phyloP scores from a whole-genome alignment of 2,113 vertebrate genomes.

The Dipodomys stephensi region DNA sequence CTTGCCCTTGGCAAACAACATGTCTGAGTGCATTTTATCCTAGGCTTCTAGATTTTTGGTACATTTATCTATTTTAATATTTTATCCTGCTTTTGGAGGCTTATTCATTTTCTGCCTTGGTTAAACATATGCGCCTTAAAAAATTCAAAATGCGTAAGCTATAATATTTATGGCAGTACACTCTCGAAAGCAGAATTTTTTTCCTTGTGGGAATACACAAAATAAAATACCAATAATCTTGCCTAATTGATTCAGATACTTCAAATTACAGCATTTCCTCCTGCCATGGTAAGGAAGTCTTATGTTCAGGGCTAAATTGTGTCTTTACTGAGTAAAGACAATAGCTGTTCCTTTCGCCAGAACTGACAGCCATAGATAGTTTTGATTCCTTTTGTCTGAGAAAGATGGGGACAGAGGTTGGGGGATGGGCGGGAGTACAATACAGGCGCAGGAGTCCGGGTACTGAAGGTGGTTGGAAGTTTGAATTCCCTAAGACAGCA shows the following conservation, averaged over 20 bases:
- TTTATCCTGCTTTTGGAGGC: constrained; percentile 47
- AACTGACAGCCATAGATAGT: background rate
- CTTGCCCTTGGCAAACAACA: background rate
- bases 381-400: background rate
- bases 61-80: constrained; percentile 29
- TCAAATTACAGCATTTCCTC: constrained; percentile 27
- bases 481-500: background rate
- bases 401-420: background rate
- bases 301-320: background rate
- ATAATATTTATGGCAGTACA: no score
- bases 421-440: no score
- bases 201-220: constrained; percentile 54
- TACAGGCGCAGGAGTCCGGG: no score
- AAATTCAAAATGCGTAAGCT: constrained; percentile 55
- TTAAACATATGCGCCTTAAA: background rate
- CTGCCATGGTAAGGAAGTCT: background rate
- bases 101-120: constrained; percentile 24
- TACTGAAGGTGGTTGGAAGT: background rate
- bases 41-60: background rate
- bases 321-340: background rate
- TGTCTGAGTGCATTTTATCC: background rate
- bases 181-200: background rate
- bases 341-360: background rate
- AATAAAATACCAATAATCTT: constrained; percentile 54
- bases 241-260: constrained; percentile 46